Base-by-base conservation (phyloP, 2,797 vertebrate species). In the Rhinoraja longicauda region DNA sequence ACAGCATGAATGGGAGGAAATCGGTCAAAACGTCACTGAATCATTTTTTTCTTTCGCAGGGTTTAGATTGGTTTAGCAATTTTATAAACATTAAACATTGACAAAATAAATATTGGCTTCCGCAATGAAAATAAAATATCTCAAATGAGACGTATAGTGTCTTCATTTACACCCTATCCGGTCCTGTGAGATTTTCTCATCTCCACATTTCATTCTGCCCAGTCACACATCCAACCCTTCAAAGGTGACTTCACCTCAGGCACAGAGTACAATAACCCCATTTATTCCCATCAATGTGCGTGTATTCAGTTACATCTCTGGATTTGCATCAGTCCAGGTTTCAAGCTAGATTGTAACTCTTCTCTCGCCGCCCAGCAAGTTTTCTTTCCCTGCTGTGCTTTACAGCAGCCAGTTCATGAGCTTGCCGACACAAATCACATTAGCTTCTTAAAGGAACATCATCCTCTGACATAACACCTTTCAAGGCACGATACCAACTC, bases 251-350 rank as follows among this genome's bases (percentile, higher is more conserved):
- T 75, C 90, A 75, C 39, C 39, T 92, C 12, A 29, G 24, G 70
- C 70, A 53, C 36, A 29, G 70, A 92, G 90, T 73, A 92, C 90
- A 92, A 92, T 57, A 73, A 75, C 53, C 12, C 70, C 67, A 92
- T 92, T 92, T 92, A 92, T n/a, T 92, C 45, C 39, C 17, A 75
- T 53, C 36, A 75, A 92, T 92, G 67, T 73, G 10, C 45, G 70
- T 92, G 90, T 92, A 92, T 73, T 92, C 45, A 75, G 70, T 92
- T 92, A 73, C 90, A 92, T 75, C 29, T 92, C 72, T 73, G 90
- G 90, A 92, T 75, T 75, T 73, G 24, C 90, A 92, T 75, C 70
- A 75, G 57, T 57, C 67, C 70, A 53, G 53, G 39, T 92, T 92
- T 75, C 29, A 45, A 73, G 15, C 90, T 72, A 53, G 70, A 15